Percentiles rank a stretch among this genome's conserved stretches.
phyloP scores from a whole-genome alignment of 2,113 vertebrate species.

The Catharus minimus region DNA sequence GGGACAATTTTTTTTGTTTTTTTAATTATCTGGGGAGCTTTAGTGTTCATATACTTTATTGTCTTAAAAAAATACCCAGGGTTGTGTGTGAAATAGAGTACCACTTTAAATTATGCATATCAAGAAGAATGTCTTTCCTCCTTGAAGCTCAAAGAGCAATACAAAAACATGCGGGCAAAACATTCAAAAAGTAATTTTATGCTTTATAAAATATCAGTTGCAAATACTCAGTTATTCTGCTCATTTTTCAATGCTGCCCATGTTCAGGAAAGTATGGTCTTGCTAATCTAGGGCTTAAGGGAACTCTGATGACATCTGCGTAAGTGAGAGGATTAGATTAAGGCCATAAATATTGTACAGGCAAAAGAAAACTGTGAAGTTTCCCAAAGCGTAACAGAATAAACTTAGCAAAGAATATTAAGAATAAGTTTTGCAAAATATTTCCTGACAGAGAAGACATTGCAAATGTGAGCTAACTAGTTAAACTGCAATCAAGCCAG shows the following conservation, averaged over 20 bases:
- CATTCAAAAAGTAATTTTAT: constrained; percentile 37
- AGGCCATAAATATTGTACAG: constrained; percentile 24
- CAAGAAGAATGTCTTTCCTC: constrained; percentile 2
- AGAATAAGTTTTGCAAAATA: neutral
- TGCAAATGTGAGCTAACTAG: neutral
- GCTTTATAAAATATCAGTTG: constrained; percentile 34
- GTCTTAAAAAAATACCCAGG: neutral
- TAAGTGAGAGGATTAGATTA: constrained; percentile 31
- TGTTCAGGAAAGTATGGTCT: neutral
- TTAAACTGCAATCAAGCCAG: neutral
- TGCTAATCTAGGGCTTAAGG: constrained; percentile 34
- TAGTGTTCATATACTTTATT: neutral
- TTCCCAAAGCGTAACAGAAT: neutral
- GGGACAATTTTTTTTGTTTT: neutral
- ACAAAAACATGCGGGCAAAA: neutral
- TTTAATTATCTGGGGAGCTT: neutral
- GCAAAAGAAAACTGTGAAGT: neutral
- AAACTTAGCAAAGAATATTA: neutral
- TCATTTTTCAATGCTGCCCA: constrained; percentile 18
- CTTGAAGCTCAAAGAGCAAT: constrained; percentile 27
- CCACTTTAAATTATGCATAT: constrained; percentile 37
- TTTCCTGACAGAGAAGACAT: neutral
- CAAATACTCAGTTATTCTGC: constrained; percentile 33
- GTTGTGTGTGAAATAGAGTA: constrained; percentile 13
- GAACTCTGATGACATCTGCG: neutral